Evolutionary conservation across 2,888 invertebrate genomes (phyloP), one percentile per base, ranked within the genome.

Genomic region (Ophioninae sp.): DNA sequence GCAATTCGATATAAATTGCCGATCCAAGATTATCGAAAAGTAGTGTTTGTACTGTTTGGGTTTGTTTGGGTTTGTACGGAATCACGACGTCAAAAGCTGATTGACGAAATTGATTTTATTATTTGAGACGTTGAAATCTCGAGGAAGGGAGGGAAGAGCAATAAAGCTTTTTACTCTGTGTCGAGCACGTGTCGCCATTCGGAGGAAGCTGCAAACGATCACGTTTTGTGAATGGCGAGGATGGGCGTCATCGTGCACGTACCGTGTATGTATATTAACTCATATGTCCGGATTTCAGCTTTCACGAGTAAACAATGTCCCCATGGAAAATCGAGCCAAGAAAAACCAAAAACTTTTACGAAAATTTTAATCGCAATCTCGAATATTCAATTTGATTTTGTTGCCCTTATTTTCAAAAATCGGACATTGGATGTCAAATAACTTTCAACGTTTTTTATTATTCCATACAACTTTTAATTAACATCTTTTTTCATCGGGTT

Each of bases 211-310:
- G n/a, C 13, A 59, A 76, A 67, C 17, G 17, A 22, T 17, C 22
- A n/a, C 72, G 23, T 30, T 72, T 72, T 83, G 86, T 88, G 87
- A 87, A 92, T 92, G 92, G 90, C 91, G 88, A 89, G 89, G 86
- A 91, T 91, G 91, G 91, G 92, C 86, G 92, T 92, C 82, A 91
- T 92, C 86, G 90, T 92, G 67, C 92, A 91, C 85, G 89, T 89
- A 87, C 91, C 91, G 88, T 90, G 92, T 92, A 92, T 68, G 91
- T 91, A 86, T 81, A 22, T 30, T 20, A n/a, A 10, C 9, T 20
- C 17, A 1, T 41, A 64, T 20, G n/a, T 17, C 0, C 0, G 30
- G 30, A 79, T 44, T 58, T 64, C 10, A 7, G 9, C 22, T 67
- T 41, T 56, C 17, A 23, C 58, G 22, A n/a, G 6, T 7, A 63